A percentile compares a stretch with the other conserved stretches of the same genome.
Evolutionary conservation across 2,113 vertebrate genomes (phyloP).

Genomic region (Potamarius usumacintae): DNA sequence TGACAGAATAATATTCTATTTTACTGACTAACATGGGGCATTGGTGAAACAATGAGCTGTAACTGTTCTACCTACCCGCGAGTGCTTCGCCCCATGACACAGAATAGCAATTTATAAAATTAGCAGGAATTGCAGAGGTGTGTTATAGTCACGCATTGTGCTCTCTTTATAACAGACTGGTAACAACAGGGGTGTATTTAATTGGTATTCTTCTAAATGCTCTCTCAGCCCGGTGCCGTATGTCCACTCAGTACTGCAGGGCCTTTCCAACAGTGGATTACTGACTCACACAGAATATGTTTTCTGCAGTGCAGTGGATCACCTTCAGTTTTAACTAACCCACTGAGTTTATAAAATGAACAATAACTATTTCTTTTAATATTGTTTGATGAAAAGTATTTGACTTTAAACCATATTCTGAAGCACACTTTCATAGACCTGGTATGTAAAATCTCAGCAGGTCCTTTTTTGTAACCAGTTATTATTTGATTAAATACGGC

Average conservation of each 20-base stretch:
- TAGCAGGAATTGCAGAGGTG: slow-evolving; percentile 21
- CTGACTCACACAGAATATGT: background rate
- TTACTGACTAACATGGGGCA: background rate
- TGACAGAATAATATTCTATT: background rate
- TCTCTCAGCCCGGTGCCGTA: slow-evolving; percentile 37
- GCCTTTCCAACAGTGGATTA: slow-evolving; percentile 20
- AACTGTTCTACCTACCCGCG: slow-evolving; percentile 7
- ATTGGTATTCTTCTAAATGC: slow-evolving; percentile 37
- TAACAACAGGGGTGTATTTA: slow-evolving; percentile 42
- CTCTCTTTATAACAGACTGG: slow-evolving; percentile 34
- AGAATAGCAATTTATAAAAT: slow-evolving; percentile 18
- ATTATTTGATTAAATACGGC: background rate
- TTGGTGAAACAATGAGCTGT: slow-evolving; percentile 13
- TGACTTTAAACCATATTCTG: background rate
- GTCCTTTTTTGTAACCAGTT: background rate
- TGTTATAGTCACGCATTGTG: background rate
- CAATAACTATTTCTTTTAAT: background rate
- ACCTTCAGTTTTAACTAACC: slow-evolving; percentile 3
- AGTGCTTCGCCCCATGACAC: slow-evolving; percentile 26
- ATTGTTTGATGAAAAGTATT: background rate
- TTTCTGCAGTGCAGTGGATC: background rate
- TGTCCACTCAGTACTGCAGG: slow-evolving; percentile 28
- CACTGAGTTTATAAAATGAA: background rate
- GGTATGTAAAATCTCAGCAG: background rate
- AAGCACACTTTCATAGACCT: background rate